Evolutionary conservation across 2,888 invertebrate species (phyloP).

Genomic region (Cephonodes hylas): DNA sequence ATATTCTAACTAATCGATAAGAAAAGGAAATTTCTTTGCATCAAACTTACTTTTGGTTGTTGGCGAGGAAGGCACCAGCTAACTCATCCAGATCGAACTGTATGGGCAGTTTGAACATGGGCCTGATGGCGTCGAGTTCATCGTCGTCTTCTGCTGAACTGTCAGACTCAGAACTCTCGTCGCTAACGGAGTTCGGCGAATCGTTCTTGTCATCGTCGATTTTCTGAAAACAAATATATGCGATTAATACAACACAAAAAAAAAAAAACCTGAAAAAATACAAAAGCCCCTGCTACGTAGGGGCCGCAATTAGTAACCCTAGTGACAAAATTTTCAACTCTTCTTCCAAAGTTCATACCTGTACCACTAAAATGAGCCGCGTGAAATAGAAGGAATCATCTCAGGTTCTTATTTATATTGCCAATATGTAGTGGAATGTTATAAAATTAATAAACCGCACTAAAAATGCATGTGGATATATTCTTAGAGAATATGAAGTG

Average conservation of each 20-base stretch:
- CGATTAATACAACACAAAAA: neutral
- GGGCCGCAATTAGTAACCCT: too few relatives aligned
- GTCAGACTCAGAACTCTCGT: slow-evolving; percentile 79
- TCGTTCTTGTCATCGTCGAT: slow-evolving; percentile 67
- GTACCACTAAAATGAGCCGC: too few relatives aligned
- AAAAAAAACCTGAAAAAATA: neutral
- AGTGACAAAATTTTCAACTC: too few relatives aligned
- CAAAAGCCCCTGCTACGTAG: too few relatives aligned
- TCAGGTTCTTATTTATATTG: too few relatives aligned
- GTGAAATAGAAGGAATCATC: too few relatives aligned
- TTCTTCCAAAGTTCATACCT: too few relatives aligned
- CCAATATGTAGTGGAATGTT: too few relatives aligned
- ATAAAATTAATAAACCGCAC: too few relatives aligned
- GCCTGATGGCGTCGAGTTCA: slow-evolving; percentile 80
- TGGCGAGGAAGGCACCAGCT: slow-evolving; percentile 87
- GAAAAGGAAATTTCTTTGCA: neutral
- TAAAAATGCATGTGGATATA: too few relatives aligned
- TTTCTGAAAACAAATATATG: slow-evolving; percentile 54
- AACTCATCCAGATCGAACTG: slow-evolving; percentile 92
- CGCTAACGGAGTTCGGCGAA: slow-evolving; percentile 55
- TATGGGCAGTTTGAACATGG: slow-evolving; percentile 87
- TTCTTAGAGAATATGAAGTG: too few relatives aligned
- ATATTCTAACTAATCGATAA: too few relatives aligned
- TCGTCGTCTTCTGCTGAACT: slow-evolving; percentile 82
- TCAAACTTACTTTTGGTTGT: slow-evolving; percentile 83